Evolutionary conservation across 1,140 invertebrate species (phyloP), one percentile per base, ranked within the genome.

Genomic region (Drosophila bocki): DNA sequence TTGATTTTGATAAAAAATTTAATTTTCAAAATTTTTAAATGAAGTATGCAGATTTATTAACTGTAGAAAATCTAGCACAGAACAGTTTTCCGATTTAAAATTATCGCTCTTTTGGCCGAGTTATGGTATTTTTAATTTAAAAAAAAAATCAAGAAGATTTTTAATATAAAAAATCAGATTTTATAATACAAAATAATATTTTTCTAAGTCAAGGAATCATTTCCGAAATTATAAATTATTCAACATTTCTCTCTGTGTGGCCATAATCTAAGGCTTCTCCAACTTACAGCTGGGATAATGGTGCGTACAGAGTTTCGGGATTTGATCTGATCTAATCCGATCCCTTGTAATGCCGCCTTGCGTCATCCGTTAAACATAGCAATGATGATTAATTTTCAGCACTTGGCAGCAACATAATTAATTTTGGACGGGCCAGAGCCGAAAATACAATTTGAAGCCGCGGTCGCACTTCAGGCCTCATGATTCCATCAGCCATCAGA

Each of bases 361-460:
- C 83, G 84, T 87, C 83, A 87, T 83, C 12, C 45, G 64, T 50
- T 75, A 70, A 86, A 75, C 35, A 67, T 70, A 78, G 82, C 44
- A 58, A 41, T 19, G 48, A 51, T 76, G 77, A 84, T 80, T 80
- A 83, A 84, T 80, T 87, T 42, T 45, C 63, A 42, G 56, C 72
- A 72, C 79, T 81, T 67, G 57, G 44, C 44, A 60, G 62, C 32
- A 48, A 50, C 62, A 72, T 37, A 50, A 71, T 76, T 80, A 80
- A 69, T 76, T 58, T 63, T 42, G 29, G 58, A 60, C 78, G 45
- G 65, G 42, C 72, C 56, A 56, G 32, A 50, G 32, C 39, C 9
- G 45, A 54, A 61, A 70, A 63, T 63, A 58, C 42, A 68, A 84
- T 72, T 80, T 64, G 42, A 48, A 65, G 62, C 45, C 45, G 56